phyloP scores from a whole-genome alignment of 2,113 vertebrate species.

The Gavia stellata region DNA sequence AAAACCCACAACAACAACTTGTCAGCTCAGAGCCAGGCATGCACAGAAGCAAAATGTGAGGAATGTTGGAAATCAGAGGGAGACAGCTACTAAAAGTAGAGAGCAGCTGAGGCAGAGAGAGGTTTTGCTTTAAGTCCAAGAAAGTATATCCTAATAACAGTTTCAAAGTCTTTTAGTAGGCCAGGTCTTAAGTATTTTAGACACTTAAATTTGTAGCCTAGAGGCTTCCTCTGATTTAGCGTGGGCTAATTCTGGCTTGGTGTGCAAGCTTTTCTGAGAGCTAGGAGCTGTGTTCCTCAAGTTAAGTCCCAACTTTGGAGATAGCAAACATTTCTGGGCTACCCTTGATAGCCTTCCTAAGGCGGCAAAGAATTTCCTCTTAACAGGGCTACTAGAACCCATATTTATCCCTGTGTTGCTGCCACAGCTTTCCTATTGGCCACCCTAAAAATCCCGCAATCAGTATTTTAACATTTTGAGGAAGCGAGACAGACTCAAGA shows the following conservation, averaged over 20 bases:
- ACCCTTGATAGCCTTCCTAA: not conserved
- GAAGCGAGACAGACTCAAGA: not conserved
- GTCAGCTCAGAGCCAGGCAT: not conserved
- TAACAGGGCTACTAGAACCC: not conserved
- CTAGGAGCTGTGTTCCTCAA: not conserved
- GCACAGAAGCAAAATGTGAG: not conserved
- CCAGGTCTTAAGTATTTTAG: not conserved
- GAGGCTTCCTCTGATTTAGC: not conserved
- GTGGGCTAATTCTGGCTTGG: not conserved
- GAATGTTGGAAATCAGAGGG: not conserved
- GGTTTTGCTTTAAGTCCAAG: not conserved
- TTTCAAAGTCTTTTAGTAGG: not conserved
- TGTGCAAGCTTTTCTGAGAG: not conserved
- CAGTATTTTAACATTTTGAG: not conserved
- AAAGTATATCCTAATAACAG: not conserved
- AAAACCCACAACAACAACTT: not conserved
- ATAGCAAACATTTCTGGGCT: not conserved
- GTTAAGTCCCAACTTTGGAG: not conserved
- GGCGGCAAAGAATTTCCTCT: not conserved
- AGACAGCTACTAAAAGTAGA: not conserved
- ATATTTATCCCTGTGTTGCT: not conserved
- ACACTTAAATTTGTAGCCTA: not conserved
- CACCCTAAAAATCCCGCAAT: not conserved
- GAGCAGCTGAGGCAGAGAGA: not conserved
- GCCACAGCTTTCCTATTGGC: not conserved